phyloP scores from a whole-genome alignment of 2,797 vertebrate genomes.

The Paratrypauchen microcephalus region DNA sequence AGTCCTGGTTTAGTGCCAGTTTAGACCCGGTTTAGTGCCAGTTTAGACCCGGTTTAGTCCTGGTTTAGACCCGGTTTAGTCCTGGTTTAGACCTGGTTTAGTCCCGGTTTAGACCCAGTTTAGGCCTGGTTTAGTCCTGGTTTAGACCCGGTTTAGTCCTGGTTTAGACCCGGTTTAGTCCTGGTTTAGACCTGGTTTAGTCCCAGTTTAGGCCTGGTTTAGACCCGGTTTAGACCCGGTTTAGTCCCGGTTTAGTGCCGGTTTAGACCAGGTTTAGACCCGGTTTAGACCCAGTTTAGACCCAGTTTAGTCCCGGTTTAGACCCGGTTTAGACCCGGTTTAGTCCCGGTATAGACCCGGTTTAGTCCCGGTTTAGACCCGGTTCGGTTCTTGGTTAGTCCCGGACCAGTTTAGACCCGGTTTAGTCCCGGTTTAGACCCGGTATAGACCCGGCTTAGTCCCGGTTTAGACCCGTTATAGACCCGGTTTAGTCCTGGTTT shows the following conservation, averaged over 20 bases:
- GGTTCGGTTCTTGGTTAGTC: too few relatives aligned
- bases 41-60: neutral
- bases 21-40: neutral
- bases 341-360: neutral
- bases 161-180: neutral
- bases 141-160: neutral
- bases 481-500: neutral
- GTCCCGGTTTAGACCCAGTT: neutral
- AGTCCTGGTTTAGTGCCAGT: neutral
- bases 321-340: neutral
- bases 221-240: neutral
- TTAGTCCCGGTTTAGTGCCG: neutral
- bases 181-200: neutral
- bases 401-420: neutral
- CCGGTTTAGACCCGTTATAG: neutral
- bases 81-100: neutral
- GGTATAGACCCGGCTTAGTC: neutral
- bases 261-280: neutral
- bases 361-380: neutral
- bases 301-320: neutral
- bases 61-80: neutral
- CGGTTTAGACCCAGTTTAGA: neutral
- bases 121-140: neutral
- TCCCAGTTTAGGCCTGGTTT: too few relatives aligned
- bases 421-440: neutral